These are phyloP conservation scores for Caenorhabditis doughertyi DNA, from an alignment of 2,888 invertebrate species.

Conservation along the genomic window DNA sequence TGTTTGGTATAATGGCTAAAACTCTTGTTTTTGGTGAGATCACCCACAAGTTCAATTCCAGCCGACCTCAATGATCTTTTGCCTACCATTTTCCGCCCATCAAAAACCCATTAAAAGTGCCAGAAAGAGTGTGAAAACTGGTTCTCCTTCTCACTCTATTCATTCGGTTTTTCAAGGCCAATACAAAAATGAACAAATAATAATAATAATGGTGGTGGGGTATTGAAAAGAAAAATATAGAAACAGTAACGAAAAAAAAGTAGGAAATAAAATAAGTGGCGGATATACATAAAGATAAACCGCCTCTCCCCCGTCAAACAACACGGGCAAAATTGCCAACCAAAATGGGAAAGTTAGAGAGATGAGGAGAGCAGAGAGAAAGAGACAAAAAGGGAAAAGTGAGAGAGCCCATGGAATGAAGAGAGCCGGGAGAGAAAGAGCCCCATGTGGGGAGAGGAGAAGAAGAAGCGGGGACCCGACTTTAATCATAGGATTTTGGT, in stretches of 20 bases:
- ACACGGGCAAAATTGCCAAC: slow-evolving; percentile 22
- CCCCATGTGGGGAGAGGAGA: background rate
- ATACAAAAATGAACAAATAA: slow-evolving; percentile 24
- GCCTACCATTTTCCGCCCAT: background rate
- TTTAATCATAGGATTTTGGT: background rate
- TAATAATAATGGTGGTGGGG: background rate
- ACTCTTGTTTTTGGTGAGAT: background rate
- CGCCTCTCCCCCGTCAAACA: slow-evolving; percentile 2
- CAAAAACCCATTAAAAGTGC: slow-evolving; percentile 35
- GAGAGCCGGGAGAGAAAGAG: slow-evolving; percentile 13
- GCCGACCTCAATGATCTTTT: background rate
- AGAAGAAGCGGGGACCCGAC: background rate
- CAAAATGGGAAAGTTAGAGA: slow-evolving; percentile 12
- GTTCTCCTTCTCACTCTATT: too few relatives aligned
- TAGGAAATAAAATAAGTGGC: background rate
- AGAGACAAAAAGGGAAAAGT: slow-evolving; percentile 12
- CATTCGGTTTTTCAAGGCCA: slow-evolving; percentile 13
- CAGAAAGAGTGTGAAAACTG: slow-evolving; percentile 12
- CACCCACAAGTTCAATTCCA: background rate
- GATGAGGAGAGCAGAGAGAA: slow-evolving; percentile 6
- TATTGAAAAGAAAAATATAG: background rate
- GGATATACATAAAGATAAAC: slow-evolving; percentile 22
- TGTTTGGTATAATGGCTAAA: background rate
- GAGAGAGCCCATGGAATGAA: background rate
- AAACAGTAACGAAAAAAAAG: background rate